Percentiles rank a stretch among this genome's conserved stretches.
These are phyloP conservation scores for Alligator mississippiensis DNA, from an alignment of 2,113 vertebrate species.

Conservation along the genomic window DNA sequence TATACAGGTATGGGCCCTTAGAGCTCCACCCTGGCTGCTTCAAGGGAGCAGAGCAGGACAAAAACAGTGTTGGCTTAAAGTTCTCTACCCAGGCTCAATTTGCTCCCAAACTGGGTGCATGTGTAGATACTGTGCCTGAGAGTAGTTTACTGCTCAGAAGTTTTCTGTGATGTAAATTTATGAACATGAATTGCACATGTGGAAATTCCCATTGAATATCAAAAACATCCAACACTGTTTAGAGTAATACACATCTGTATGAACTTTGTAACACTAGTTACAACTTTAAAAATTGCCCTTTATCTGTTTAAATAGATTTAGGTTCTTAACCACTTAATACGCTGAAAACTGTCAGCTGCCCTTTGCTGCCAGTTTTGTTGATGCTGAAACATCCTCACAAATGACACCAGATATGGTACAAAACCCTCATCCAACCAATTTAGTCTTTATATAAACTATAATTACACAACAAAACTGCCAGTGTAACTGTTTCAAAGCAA, in stretches of 20 bases:
- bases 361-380: background rate
- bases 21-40: too few species aligned
- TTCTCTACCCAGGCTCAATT: too few species aligned
- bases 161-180: too few species aligned
- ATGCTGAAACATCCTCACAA: background rate
- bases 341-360: background rate
- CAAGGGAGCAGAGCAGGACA: too few species aligned
- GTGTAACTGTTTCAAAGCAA: background rate
- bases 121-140: too few species aligned
- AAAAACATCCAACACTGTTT: background rate
- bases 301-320: background rate
- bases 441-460: background rate
- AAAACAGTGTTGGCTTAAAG: too few species aligned
- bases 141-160: too few species aligned
- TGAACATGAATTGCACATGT: too few species aligned
- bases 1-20: too few species aligned
- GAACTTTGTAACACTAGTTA: background rate
- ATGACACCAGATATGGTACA: background rate
- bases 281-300: background rate
- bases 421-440: background rate
- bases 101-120: too few species aligned
- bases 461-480: background rate
- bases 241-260: background rate
- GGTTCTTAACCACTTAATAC: background rate
- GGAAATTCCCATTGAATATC: background rate